These are phyloP conservation scores for Heterohyrax brucei DNA, from an alignment of 2,797 vertebrate species.

Conservation along the genomic window DNA sequence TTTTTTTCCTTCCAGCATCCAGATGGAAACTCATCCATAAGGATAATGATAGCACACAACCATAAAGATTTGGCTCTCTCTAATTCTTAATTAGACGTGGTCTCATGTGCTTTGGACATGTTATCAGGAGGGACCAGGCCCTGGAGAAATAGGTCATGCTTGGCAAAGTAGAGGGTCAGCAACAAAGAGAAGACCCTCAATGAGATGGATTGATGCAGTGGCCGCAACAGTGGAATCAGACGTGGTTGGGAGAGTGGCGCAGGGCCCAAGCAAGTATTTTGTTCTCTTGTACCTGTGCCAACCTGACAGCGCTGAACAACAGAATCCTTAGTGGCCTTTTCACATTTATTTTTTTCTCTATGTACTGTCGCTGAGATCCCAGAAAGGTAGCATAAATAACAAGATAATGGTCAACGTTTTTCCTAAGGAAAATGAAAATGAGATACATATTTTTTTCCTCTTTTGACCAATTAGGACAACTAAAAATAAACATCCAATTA, in stretches of 20 bases:
- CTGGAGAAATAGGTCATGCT: too few relatives aligned
- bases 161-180: too few relatives aligned
- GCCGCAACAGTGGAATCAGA: too few relatives aligned
- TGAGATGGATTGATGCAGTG: too few relatives aligned
- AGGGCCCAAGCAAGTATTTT: too few relatives aligned
- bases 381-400: neutral
- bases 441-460: neutral
- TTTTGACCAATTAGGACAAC: constrained; percentile 35
- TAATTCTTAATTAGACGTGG: neutral
- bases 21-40: neutral
- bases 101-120: too few relatives aligned
- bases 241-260: too few relatives aligned
- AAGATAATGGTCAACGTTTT: neutral
- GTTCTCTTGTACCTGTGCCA: too few relatives aligned
- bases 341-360: neutral
- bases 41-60: neutral
- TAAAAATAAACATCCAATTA: constrained; percentile 65
- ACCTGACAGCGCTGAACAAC: too few relatives aligned
- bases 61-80: neutral
- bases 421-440: constrained; percentile 48
- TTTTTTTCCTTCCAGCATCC: neutral
- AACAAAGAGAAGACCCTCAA: too few relatives aligned
- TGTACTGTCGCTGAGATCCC: neutral
- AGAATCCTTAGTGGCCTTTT: neutral
- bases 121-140: too few relatives aligned